These are phyloP conservation scores for Xylocopa sonorina DNA, from an alignment of 1,140 invertebrate genomes.

Conservation along the genomic window DNA sequence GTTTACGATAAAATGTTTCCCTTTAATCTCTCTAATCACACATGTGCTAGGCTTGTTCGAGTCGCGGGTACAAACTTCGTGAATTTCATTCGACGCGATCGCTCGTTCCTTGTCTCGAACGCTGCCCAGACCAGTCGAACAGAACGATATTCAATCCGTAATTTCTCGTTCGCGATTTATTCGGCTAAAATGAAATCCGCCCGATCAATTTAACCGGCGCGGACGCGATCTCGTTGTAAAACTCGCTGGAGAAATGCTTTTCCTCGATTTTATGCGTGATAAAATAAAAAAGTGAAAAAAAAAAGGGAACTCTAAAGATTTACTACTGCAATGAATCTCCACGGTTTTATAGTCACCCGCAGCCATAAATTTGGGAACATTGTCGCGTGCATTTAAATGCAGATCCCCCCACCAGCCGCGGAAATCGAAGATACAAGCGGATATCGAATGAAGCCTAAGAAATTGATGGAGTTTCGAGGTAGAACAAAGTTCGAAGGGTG, in stretches of 20 bases:
- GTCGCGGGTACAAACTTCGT: slow-evolving; percentile 56
- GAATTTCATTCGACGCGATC: slow-evolving; percentile 49
- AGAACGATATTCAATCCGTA: no score
- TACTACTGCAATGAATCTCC: slow-evolving; percentile 3
- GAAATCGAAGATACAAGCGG: slow-evolving; percentile 3
- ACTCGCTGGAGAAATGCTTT: no score
- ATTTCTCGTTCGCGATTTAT: no score
- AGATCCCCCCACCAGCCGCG: not conserved
- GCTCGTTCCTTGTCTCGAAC: no score
- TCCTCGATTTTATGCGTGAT: no score
- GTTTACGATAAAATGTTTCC: slow-evolving; percentile 68
- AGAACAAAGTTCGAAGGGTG: no score
- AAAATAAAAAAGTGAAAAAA: no score
- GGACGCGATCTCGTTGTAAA: no score
- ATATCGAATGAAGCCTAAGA: slow-evolving; percentile 3
- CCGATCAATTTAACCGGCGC: no score
- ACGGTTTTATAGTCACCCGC: not conserved
- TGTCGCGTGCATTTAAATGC: slow-evolving; percentile 10
- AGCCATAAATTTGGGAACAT: slow-evolving; percentile 13
- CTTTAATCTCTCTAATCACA: slow-evolving; percentile 69
- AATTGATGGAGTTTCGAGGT: slow-evolving; percentile 15
- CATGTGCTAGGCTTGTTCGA: slow-evolving; percentile 45
- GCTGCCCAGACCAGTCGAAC: no score
- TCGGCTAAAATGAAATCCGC: no score
- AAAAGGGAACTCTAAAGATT: not conserved